Percentiles rank a stretch among this genome's conserved stretches.
Conservation (phyloP, 2,888 invertebrate genomes). For the Sesamia inferens region DNA sequence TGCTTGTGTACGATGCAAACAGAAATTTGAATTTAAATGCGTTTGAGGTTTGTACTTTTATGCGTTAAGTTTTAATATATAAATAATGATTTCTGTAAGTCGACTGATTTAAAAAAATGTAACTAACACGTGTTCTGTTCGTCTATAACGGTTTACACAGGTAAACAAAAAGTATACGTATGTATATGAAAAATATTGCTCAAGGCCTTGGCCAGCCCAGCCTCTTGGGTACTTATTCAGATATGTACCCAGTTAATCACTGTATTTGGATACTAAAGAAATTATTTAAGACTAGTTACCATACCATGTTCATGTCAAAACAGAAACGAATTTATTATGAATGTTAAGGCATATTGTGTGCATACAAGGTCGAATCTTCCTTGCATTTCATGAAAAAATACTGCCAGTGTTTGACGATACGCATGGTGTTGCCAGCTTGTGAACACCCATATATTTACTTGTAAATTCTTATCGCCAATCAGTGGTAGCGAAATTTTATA, state of each 20-base stretch:
- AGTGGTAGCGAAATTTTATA: constrained; percentile 67
- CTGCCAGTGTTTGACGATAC: constrained; percentile 57
- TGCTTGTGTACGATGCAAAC: constrained; percentile 47
- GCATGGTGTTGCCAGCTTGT: constrained; percentile 51
- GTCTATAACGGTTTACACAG: not conserved
- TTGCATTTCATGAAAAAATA: constrained; percentile 50
- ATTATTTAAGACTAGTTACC: constrained; percentile 7
- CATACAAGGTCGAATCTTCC: constrained; percentile 11
- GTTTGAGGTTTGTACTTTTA: not conserved
- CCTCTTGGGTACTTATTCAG: no score
- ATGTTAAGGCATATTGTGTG: constrained; percentile 45
- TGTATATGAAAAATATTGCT: constrained; percentile 12
- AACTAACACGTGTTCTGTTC: constrained; percentile 4
- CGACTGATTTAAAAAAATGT: constrained; percentile 9
- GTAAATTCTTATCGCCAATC: constrained; percentile 69
- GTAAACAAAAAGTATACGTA: not conserved
- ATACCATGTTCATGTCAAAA: constrained; percentile 16
- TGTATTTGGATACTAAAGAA: constrained; percentile 7
- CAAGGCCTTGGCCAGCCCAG: no score
- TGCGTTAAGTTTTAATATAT: no score
- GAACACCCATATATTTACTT: constrained; percentile 65
- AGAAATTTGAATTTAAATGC: constrained; percentile 37
- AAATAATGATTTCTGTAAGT: constrained; percentile 26
- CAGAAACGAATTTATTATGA: constrained; percentile 14
- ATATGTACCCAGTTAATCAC: not conserved